A percentile compares a stretch with the other conserved stretches of the same genome.
Conservation (phyloP, 2,797 vertebrate species). For the Kryptolebias ocellatus region DNA sequence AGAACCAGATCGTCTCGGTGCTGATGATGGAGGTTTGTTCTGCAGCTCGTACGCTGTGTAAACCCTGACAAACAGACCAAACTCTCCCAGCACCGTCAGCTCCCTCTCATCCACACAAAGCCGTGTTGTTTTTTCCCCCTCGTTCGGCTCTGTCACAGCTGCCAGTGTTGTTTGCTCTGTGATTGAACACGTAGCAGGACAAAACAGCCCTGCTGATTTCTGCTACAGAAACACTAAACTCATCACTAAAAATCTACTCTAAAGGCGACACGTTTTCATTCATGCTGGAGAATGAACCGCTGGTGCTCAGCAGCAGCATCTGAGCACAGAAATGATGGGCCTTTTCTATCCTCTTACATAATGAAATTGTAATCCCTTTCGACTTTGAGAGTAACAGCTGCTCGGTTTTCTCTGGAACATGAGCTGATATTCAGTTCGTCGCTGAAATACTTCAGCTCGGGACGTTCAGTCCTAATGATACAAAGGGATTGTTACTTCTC, state of each 20-base stretch:
- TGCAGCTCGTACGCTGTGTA: slow-evolving; percentile 32
- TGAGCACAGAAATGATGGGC: slow-evolving; percentile 19
- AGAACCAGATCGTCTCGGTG: slow-evolving; percentile 40
- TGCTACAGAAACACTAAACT: neutral
- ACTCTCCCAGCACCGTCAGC: slow-evolving; percentile 21
- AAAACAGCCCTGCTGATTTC: neutral
- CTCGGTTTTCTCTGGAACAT: slow-evolving; percentile 37
- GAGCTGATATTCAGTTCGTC: slow-evolving; percentile 18
- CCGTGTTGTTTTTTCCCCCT: slow-evolving; percentile 11
- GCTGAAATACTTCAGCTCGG: slow-evolving; percentile 27
- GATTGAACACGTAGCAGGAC: neutral
- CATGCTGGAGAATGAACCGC: slow-evolving; percentile 19
- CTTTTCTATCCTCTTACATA: slow-evolving; percentile 59
- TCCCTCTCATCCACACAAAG: slow-evolving; percentile 25
- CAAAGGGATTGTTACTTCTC: neutral
- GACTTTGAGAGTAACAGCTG: slow-evolving; percentile 58
- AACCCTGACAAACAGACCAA: slow-evolving; percentile 38
- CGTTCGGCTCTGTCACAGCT: slow-evolving; percentile 19
- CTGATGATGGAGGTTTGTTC: slow-evolving; percentile 57
- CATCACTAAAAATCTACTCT: neutral
- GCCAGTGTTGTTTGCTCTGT: slow-evolving; percentile 10
- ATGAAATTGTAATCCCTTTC: slow-evolving; percentile 57
- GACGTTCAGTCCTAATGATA: neutral
- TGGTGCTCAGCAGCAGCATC: slow-evolving; percentile 15
- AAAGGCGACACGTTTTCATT: slow-evolving; percentile 18